Evolutionary conservation across 2,888 invertebrate genomes (phyloP), one percentile per base, ranked within the genome.

Genomic region (Zeuzera pyrina): DNA sequence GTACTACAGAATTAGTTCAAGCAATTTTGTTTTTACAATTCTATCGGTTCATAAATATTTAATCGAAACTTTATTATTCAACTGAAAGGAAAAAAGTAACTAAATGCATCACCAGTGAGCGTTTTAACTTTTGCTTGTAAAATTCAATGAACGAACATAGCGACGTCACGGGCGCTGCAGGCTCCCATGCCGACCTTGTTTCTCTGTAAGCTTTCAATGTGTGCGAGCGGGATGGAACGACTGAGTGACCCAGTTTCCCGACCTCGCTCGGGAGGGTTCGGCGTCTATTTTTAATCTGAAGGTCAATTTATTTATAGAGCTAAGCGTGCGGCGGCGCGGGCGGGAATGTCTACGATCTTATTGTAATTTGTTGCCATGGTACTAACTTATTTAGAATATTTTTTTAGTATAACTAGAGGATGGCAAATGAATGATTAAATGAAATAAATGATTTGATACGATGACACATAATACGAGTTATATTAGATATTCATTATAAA

Each of bases 221-320:
- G 57, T 30, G 50, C 25, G 65, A 74, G 43, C 38, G 65, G 50
- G 74, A 72, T 41, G 43, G 57, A 33, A 29, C 39, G 49, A 32
- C 53, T 56, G 49, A 57, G 56, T 81, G 83, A 81, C 81, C 81
- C 56, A 83, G 73, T 79, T 83, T 73, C 55, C 64, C 67, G 74
- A 81, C 78, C 81, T 74, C 79, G 70, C 57, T 66, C 60, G 66
- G 69, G 62, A 61, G 74, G 73, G 79, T 72, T 69, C 68, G 70
- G 58, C 64, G 60, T 81, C 83, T 83, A 83, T 83, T 81, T 83
- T 76, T 79, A 78, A 72, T 61, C 73, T 78, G 79, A 83, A 83
- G 83, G 83, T 83, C 83, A 77, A 52, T 69, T 66, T 83, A 83
- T 83, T 77, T 77, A 79, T 81, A 78, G 74, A 61, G 44, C 47